Evolutionary conservation across 2,888 invertebrate genomes (phyloP), one percentile per base, ranked within the genome.

Genomic region (Leptinotarsa rubiginosa): DNA sequence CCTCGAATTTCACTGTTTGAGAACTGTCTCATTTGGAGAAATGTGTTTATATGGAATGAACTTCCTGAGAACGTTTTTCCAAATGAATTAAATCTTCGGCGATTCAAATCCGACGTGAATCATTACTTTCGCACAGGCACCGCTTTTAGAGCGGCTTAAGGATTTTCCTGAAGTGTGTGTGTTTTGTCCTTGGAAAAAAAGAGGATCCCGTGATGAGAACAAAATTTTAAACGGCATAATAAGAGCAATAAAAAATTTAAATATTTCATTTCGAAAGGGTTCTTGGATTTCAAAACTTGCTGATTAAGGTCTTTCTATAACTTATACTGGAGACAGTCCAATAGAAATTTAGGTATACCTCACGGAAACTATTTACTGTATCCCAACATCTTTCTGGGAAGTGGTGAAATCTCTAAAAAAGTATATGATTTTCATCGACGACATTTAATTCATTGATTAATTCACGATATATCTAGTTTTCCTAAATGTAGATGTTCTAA

Each of bases 381-480:
- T 22, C 12, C 22, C 20, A 59, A 22, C 25, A 59, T 59, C 10
- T 15, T 15, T 22, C 22, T n/a, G 50, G 22, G 3, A 47, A 25
- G 20, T n/a, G 10, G 41, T 16, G 5, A n/a, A 54, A 20, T 7
- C n/a, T 54, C 54, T 16, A 0, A 25, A 41, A 47, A 41, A 16
- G n/a, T n/a, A 15, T 41, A 4, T 16, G 65, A 65, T 41, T n/a
- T 41, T 65, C 7, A n/a, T 65, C 65, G 16, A 41, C 16, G 65
- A 65, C 41, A 16, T 31, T 25, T 31, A 41, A 16, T 41, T 65
- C 3, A 2, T 65, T 65, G 41, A n/a, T 65, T 65, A 41, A 16
- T 47, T 65, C 41, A 65, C 47, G n/a, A 65, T 41, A 65, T 65
- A 41, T 41, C 16, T 41, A 65, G 41, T 16, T 41, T 47, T 25